Evolutionary conservation across 2,797 vertebrate genomes (phyloP), one percentile per base, ranked within the genome.

Genomic region (Astyanax mexicanus): DNA sequence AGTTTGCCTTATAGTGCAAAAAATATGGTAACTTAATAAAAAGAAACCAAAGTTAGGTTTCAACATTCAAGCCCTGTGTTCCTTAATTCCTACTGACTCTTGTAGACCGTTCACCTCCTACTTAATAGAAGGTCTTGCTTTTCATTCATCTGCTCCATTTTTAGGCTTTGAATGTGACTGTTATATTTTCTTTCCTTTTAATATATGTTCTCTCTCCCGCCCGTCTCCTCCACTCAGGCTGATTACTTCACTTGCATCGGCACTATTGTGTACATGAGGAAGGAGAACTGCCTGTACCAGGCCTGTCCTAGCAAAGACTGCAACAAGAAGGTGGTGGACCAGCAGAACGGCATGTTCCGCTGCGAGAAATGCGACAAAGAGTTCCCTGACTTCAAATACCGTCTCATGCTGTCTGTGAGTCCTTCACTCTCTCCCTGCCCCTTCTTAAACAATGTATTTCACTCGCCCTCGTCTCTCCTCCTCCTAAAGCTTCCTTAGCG

Each of bases 321-420:
- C 93, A 98, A 98, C 84, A 99, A 99, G 84, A 99, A 99, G 86
- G 96, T 99, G 91, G 89, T 99, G 17, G 98, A 99, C 89, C 95
- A 98, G 51, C 96, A 98, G 21, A 99, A 99, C 0, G 97, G 97
- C 57, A 93, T 98, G 81, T 99, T 89, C 83, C 97, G 97, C 70
- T 99, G 98, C 17, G 98, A 99, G 73, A 99, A 99, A 86, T 99
- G 98, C 0, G 95, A 99, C 88, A 93, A 93, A 45, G 98, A 99
- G 62, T 98, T 97, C 83, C 96, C 97, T 77, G 96, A 93, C 90
- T 99, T 96, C 93, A 97, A 98, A 86, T 97, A 99, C 89, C 97
- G 97, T 73, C 94, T 99, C 91, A 97, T 99, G 89, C 94, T 99
- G 0, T 94, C 95, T 60, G 98, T 99, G 84, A 97, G 97, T 92